A percentile compares a stretch with the other conserved stretches of the same genome.
These are phyloP conservation scores for Holacanthella duospinosa DNA, from an alignment of 2,888 invertebrate genomes.

Conservation along the genomic window DNA sequence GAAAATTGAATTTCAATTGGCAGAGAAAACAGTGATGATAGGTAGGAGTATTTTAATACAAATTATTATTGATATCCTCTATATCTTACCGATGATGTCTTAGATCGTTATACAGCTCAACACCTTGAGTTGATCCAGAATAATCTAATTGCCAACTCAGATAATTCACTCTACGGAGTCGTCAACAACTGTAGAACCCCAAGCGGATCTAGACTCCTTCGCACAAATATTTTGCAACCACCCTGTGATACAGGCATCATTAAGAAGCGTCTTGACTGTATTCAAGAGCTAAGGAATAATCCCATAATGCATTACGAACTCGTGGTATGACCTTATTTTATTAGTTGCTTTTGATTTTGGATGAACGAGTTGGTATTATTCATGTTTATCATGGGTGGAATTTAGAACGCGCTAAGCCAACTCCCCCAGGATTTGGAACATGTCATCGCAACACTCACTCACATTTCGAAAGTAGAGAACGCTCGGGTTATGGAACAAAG, in stretches of 20 bases:
- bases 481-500: constrained; percentile 57
- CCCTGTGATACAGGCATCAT: constrained; percentile 57
- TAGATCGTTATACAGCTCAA: constrained; percentile 71
- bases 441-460: constrained; percentile 53
- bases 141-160: constrained; percentile 40
- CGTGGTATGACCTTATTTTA: constrained; percentile 45
- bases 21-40: constrained; percentile 69
- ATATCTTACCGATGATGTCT: not conserved
- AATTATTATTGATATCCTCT: too few species aligned
- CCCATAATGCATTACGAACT: constrained; percentile 54
- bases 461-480: constrained; percentile 46
- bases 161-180: constrained; percentile 53
- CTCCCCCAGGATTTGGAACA: constrained; percentile 64
- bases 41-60: constrained; percentile 47
- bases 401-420: constrained; percentile 54
- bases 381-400: constrained; percentile 3
- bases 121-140: constrained; percentile 53
- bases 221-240: constrained; percentile 72
- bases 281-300: constrained; percentile 63
- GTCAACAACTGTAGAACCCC: constrained; percentile 59
- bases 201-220: constrained; percentile 64
- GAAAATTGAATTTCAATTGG: constrained; percentile 68
- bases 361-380: too few species aligned
- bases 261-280: constrained; percentile 57
- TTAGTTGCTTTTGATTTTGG: not conserved